Percentiles rank a stretch among this genome's conserved stretches.
phyloP scores from a whole-genome alignment of 2,888 invertebrate genomes.

The Ctena decussata region DNA sequence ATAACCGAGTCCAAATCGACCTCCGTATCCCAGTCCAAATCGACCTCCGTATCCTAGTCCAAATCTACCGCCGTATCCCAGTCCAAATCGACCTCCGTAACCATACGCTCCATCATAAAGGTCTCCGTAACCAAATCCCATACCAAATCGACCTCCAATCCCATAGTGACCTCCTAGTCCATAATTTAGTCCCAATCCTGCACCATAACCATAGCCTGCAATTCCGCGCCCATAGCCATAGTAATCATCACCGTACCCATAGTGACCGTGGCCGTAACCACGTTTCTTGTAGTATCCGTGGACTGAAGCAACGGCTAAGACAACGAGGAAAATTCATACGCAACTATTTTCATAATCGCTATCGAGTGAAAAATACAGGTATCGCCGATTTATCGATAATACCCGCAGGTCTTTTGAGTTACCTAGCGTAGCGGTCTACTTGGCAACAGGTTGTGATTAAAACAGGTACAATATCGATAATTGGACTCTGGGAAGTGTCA shows the following conservation, averaged over 20 bases:
- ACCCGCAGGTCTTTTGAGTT: too few species aligned
- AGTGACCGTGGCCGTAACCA: not conserved
- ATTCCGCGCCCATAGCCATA: not conserved
- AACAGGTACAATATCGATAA: too few species aligned
- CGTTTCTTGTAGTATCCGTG: not conserved
- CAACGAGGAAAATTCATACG: not conserved
- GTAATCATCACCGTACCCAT: not conserved
- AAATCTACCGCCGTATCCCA: not conserved
- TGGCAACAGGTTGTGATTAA: too few species aligned
- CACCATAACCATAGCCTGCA: not conserved
- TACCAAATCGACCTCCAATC: not conserved
- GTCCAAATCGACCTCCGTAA: not conserved
- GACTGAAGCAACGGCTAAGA: not conserved
- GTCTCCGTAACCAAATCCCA: not conserved
- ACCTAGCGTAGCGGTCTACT: too few species aligned
- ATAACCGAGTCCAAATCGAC: not conserved
- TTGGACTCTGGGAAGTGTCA: too few species aligned
- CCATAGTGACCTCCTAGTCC: not conserved
- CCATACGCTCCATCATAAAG: not conserved
- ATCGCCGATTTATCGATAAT: too few species aligned
- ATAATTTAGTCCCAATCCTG: not conserved
- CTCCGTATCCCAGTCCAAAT: constrained; percentile 1
- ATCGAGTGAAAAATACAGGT: too few species aligned
- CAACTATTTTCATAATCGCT: too few species aligned
- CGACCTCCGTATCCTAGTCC: not conserved